A percentile compares a stretch with the other conserved stretches of the same genome.
phyloP scores from a whole-genome alignment of 2,113 vertebrate genomes.

The Neotragus pygmaeus region DNA sequence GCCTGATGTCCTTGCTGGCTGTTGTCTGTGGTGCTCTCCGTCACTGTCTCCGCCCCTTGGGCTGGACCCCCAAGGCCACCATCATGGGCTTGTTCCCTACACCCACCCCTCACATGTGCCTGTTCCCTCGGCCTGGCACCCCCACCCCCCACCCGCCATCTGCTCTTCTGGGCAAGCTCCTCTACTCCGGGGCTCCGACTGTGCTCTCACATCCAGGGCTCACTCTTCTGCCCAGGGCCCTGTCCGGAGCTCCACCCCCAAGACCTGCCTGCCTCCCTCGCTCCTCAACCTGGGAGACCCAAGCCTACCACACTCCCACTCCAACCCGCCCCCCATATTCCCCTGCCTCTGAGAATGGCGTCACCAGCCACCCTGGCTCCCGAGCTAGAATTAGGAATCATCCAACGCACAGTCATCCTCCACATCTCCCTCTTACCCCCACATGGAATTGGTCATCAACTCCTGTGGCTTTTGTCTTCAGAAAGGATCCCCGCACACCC shows the following conservation, averaged over 20 bases:
- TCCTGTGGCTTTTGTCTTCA: conserved; percentile 44
- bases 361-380: conserved; percentile 59
- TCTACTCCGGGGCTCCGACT: conserved; percentile 19
- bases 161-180: conserved; percentile 55
- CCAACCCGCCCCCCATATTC: not conserved
- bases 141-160: conserved; percentile 47
- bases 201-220: not conserved
- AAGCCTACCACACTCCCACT: not conserved
- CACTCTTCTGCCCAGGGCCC: not conserved
- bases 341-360: conserved; percentile 37
- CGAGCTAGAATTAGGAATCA: conserved; percentile 69
- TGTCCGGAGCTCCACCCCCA: not conserved
- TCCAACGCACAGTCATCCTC: conserved; percentile 57
- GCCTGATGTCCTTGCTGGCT: not conserved
- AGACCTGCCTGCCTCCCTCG: not conserved
- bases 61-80: not conserved
- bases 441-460: conserved; percentile 66
- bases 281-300: not conserved
- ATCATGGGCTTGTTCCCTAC: conserved; percentile 1
- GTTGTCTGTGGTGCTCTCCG: not conserved
- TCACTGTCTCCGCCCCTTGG: not conserved
- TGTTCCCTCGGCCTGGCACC: conserved; percentile 46
- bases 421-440: conserved; percentile 67
- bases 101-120: not conserved
- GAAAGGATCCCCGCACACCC: not conserved